Evolutionary conservation across 2,888 invertebrate species (phyloP).

Genomic region (Baronia brevicornis): DNA sequence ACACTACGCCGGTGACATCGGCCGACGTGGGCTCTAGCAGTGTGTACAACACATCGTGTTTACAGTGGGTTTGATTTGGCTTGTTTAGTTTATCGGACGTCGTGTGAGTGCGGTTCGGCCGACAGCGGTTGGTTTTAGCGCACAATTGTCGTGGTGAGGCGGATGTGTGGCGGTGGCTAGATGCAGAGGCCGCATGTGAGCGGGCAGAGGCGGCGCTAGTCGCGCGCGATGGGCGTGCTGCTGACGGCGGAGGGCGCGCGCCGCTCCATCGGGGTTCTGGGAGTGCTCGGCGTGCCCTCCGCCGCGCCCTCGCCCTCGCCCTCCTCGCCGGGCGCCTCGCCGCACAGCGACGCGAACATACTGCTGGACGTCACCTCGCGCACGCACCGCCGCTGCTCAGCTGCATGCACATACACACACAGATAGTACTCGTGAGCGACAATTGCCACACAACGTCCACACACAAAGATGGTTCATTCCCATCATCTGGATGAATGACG

Average conservation of each 20-base stretch:
- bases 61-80: too few species aligned
- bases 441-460: background rate
- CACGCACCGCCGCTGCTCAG: slow-evolving; percentile 66
- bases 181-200: slow-evolving; percentile 23
- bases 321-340: slow-evolving; percentile 14
- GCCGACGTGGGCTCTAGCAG: too few species aligned
- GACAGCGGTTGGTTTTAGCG: too few species aligned
- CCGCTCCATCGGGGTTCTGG: slow-evolving; percentile 27
- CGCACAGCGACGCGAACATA: slow-evolving; percentile 52
- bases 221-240: slow-evolving; percentile 61
- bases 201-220: slow-evolving; percentile 34
- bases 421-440: background rate
- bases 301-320: slow-evolving; percentile 9
- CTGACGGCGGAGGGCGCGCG: slow-evolving; percentile 44
- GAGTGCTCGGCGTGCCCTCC: slow-evolving; percentile 9
- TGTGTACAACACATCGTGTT: too few species aligned
- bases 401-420: slow-evolving; percentile 32
- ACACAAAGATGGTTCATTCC: background rate
- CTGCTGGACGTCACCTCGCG: slow-evolving; percentile 60
- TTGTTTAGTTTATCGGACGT: too few species aligned
- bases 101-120: too few species aligned
- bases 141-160: too few species aligned
- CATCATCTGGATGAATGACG: too few species aligned
- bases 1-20: too few species aligned
- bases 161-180: slow-evolving; percentile 20